Percentiles rank a stretch among this genome's conserved stretches.
phyloP scores from a whole-genome alignment of 2,113 vertebrate species.

The Corythoichthys intestinalis region DNA sequence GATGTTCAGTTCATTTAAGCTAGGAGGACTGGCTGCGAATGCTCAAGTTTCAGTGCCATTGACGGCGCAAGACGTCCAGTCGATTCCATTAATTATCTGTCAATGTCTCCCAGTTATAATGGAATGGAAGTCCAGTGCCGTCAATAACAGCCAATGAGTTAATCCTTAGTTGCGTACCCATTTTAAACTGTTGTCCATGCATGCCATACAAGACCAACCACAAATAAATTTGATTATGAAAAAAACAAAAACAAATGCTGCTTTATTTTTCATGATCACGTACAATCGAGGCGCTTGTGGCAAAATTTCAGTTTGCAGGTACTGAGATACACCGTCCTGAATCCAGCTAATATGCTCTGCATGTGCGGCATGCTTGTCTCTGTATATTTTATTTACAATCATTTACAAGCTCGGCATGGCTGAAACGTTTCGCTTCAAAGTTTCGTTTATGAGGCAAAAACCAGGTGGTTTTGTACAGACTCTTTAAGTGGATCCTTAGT shows the following conservation, averaged over 20 bases:
- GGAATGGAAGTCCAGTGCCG: too few relatives aligned
- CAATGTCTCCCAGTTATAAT: too few relatives aligned
- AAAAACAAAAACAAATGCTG: conserved; percentile 55
- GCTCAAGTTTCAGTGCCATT: too few relatives aligned
- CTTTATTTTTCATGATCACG: conserved; percentile 63
- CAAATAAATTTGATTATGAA: conserved; percentile 28
- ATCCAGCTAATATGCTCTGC: neutral
- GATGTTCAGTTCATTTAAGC: too few relatives aligned
- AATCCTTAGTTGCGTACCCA: too few relatives aligned
- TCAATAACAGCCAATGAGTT: too few relatives aligned
- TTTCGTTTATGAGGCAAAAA: conserved; percentile 23
- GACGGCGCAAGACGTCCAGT: too few relatives aligned
- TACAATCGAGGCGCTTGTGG: conserved; percentile 66
- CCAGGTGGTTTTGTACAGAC: neutral
- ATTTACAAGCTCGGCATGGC: conserved; percentile 26
- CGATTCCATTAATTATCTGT: too few relatives aligned
- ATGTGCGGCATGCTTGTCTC: neutral
- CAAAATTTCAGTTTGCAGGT: conserved; percentile 20
- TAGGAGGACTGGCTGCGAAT: too few relatives aligned
- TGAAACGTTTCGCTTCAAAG: neutral
- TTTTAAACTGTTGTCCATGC: neutral
- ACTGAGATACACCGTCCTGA: conserved; percentile 56
- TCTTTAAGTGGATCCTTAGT: neutral
- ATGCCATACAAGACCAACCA: conserved; percentile 5
- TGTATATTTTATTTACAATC: conserved; percentile 52